Evolutionary conservation across 1,140 invertebrate species (phyloP).

Genomic region (Acyrthosiphon pisum): DNA sequence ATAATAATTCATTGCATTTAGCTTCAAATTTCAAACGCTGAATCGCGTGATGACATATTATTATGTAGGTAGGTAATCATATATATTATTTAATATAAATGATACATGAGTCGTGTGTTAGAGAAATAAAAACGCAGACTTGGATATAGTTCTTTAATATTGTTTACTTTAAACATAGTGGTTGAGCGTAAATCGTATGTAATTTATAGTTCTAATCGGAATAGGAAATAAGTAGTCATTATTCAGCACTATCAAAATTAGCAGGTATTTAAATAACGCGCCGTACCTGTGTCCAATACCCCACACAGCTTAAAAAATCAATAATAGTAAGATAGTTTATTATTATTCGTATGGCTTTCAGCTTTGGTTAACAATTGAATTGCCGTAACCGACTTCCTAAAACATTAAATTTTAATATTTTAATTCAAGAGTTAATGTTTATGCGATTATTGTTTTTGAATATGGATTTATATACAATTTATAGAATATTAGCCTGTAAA

Average conservation of each 20-base stretch:
- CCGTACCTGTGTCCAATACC: background rate
- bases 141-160: background rate
- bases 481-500: background rate
- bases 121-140: background rate
- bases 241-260: background rate
- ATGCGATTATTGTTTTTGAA: background rate
- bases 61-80: background rate
- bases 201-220: background rate
- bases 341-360: slow-evolving; percentile 2
- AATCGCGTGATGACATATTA: slow-evolving; percentile 1
- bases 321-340: background rate
- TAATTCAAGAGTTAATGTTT: background rate
- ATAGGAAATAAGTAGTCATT: background rate
- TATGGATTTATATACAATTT: background rate
- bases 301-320: background rate
- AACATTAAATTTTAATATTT: background rate
- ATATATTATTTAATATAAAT: background rate
- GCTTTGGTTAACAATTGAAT: background rate
- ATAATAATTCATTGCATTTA: background rate
- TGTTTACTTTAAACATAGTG: background rate
- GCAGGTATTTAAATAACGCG: background rate
- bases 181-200: background rate
- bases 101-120: background rate
- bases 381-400: background rate
- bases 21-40: background rate